Conservation (phyloP, 2,797 vertebrate genomes). For the Tragopan temminckii region DNA sequence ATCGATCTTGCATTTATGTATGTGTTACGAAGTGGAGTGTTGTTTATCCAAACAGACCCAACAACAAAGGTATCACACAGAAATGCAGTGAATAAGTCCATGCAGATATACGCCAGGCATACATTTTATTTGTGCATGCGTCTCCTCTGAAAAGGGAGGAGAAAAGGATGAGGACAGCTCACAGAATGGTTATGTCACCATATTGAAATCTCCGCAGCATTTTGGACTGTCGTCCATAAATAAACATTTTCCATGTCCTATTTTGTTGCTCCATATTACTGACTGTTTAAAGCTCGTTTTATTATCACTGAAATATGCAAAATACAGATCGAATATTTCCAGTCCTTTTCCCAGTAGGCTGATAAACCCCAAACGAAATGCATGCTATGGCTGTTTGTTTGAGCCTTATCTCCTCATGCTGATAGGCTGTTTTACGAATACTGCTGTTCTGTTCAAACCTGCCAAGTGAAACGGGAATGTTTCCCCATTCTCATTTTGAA, state of each 20-base stretch:
- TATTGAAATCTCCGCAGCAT: slow-evolving; percentile 40
- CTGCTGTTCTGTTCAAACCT: not conserved
- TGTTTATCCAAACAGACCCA: slow-evolving; percentile 70
- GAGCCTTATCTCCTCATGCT: not conserved
- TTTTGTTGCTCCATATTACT: not conserved
- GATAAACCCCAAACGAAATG: not conserved
- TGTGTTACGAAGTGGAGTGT: slow-evolving; percentile 62
- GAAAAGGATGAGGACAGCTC: not conserved
- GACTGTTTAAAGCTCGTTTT: not conserved
- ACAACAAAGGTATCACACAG: not conserved
- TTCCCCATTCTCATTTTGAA: not conserved
- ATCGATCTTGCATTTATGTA: slow-evolving; percentile 30
- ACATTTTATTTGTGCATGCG: not conserved
- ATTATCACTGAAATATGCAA: not conserved
- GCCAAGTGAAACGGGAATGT: not conserved
- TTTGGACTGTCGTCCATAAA: not conserved
- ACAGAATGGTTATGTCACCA: slow-evolving; percentile 27
- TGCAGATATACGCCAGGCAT: not conserved
- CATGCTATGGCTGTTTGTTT: not conserved
- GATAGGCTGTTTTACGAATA: not conserved
- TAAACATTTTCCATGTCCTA: not conserved
- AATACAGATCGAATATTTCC: not conserved
- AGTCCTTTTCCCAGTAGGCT: not conserved
- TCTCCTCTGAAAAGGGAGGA: not conserved
- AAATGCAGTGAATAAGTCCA: not conserved